A percentile compares a stretch with the other conserved stretches of the same genome.
phyloP scores from a whole-genome alignment of 2,113 vertebrate genomes.

The Xenus cinereus region DNA sequence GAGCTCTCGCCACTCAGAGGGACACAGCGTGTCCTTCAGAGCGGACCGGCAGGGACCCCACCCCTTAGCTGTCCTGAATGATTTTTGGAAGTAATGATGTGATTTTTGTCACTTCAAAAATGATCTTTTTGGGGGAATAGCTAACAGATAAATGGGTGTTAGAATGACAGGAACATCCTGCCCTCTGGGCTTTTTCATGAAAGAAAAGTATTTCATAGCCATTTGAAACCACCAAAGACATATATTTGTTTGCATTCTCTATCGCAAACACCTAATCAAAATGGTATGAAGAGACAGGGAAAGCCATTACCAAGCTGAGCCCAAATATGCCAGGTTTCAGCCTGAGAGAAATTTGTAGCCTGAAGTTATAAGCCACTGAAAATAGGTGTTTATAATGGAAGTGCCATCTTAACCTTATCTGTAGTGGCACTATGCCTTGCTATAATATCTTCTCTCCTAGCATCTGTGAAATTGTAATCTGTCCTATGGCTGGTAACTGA shows the following conservation, averaged over 20 bases:
- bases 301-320: constrained; percentile 29
- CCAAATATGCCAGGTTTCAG: constrained; percentile 20
- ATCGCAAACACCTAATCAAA: constrained; percentile 19
- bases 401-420: constrained; percentile 49
- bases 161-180: not conserved
- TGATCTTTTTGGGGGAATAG: not conserved
- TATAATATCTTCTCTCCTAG: constrained; percentile 37
- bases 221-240: not conserved
- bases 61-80: not conserved
- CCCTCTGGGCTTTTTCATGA: not conserved
- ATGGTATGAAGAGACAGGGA: not conserved
- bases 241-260: not conserved
- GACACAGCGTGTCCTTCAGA: not conserved
- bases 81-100: not conserved
- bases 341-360: constrained; percentile 18
- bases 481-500: constrained; percentile 31
- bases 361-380: constrained; percentile 17
- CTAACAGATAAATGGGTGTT: not conserved
- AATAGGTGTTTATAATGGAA: constrained; percentile 48
- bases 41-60: not conserved
- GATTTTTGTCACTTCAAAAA: not conserved
- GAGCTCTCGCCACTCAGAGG: fast-evolving
- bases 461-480: constrained; percentile 55
- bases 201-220: not conserved
- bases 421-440: constrained; percentile 39